A percentile compares a stretch with the other conserved stretches of the same genome.
Evolutionary conservation across 37 sponge, comb jelly and placozoan species (phyloP).

Genomic region (Theonella swinhoei): DNA sequence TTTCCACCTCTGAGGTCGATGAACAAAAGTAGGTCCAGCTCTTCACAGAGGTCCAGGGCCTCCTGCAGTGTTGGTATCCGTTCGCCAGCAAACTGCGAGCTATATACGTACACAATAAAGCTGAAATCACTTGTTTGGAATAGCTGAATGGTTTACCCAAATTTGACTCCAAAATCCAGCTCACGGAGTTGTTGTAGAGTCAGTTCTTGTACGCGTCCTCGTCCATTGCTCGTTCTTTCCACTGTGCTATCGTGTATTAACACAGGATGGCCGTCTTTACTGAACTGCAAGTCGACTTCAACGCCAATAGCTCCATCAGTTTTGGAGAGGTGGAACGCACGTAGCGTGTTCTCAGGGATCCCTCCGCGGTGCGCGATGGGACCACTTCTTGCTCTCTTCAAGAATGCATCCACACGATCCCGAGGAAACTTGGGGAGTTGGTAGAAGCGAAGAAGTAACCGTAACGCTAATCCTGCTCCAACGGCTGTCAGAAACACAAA

Average conservation of each 20-base stretch:
- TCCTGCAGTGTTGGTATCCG: constrained; percentile 51
- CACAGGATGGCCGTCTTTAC: constrained; percentile 73
- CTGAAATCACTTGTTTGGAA: neutral
- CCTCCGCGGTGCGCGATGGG: constrained; percentile 76
- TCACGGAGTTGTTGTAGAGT: constrained; percentile 60
- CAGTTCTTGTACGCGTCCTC: constrained; percentile 36
- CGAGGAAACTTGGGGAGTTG: neutral
- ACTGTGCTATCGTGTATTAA: constrained; percentile 60
- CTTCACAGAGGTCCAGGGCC: constrained; percentile 35
- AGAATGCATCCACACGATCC: neutral
- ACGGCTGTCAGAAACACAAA: too few relatives aligned
- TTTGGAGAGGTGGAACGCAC: constrained; percentile 43
- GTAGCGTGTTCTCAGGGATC: constrained; percentile 79
- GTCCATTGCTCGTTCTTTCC: constrained; percentile 54
- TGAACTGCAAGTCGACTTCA: constrained; percentile 69
- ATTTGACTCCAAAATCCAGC: constrained; percentile 45
- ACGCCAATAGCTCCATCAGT: constrained; percentile 58
- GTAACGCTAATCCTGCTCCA: neutral
- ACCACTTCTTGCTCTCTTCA: neutral
- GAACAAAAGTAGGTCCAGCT: constrained; percentile 46
- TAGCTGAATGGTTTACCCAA: constrained; percentile 6
- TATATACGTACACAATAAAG: neutral
- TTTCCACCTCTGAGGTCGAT: constrained; percentile 50
- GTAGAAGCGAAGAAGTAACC: neutral
- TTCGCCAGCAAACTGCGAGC: constrained; percentile 28